Conservation (phyloP, 2,888 invertebrate genomes). For the Philaethria dido region DNA sequence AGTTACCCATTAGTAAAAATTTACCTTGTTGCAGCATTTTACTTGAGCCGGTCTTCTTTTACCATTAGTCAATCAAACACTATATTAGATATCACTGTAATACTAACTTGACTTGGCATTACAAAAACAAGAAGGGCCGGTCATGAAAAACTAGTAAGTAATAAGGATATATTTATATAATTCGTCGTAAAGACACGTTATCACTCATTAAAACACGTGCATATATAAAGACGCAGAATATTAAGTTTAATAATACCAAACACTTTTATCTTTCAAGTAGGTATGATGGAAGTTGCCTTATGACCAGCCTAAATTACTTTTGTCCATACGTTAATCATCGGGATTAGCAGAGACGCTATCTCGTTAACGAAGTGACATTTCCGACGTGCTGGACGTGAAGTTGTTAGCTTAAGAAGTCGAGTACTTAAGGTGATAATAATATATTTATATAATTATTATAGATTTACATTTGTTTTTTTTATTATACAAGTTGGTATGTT, state of each 20-base stretch:
- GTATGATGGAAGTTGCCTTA: not conserved
- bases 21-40: too few species aligned
- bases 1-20: too few species aligned
- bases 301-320: constrained; percentile 15
- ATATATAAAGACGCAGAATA: not conserved
- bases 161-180: too few species aligned
- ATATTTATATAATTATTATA: constrained; percentile 20
- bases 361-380: constrained; percentile 48
- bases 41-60: too few species aligned
- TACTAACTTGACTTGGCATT: too few species aligned
- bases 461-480: not conserved
- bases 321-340: constrained; percentile 38
- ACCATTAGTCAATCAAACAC: too few species aligned
- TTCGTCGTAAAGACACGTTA: too few species aligned
- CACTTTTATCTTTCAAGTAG: not conserved
- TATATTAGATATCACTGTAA: too few species aligned
- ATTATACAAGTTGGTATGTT: too few species aligned
- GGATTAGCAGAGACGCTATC: constrained; percentile 52
- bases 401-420: constrained; percentile 43
- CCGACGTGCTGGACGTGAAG: constrained; percentile 48
- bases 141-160: too few species aligned
- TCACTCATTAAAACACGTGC: not conserved
- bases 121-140: too few species aligned
- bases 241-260: not conserved
- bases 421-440: constrained; percentile 25